A percentile compares a stretch with the other conserved stretches of the same genome.
These are phyloP conservation scores for Epistrophe grossulariae DNA, from an alignment of 2,888 invertebrate genomes.

Conservation along the genomic window DNA sequence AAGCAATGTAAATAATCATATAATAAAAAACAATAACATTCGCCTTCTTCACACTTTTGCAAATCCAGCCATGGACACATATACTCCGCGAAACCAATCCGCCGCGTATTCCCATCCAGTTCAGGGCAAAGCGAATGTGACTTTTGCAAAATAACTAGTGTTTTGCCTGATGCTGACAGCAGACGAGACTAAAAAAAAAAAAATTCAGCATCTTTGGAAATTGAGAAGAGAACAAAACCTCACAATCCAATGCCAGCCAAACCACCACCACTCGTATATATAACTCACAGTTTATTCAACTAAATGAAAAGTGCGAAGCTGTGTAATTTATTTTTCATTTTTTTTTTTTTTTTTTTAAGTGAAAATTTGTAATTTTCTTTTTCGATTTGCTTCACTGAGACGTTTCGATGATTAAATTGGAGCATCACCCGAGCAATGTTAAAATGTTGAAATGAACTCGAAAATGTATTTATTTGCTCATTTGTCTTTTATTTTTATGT, in stretches of 20 bases:
- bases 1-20: too few relatives aligned
- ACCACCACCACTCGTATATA: not conserved
- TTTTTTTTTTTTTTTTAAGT: conserved; percentile 42
- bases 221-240: conserved; percentile 23
- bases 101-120: conserved; percentile 9
- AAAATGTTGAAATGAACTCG: conserved; percentile 66
- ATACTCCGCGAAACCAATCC: not conserved
- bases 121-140: conserved; percentile 12
- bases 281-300: not conserved
- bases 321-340: conserved; percentile 43
- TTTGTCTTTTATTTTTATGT: not conserved
- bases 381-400: conserved; percentile 73
- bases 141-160: conserved; percentile 16
- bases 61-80: not conserved
- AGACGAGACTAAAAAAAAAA: conserved; percentile 5
- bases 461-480: conserved; percentile 59
- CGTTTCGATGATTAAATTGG: conserved; percentile 73
- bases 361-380: conserved; percentile 73
- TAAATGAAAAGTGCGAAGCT: conserved; percentile 63
- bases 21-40: too few relatives aligned
- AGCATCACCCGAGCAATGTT: conserved; percentile 55
- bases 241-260: conserved; percentile 4
- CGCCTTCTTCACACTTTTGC: too few relatives aligned
- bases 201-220: conserved; percentile 8
- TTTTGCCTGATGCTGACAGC: conserved; percentile 11